phyloP scores from a whole-genome alignment of 1,140 invertebrate species.

The Meloidogyne floridensis region DNA sequence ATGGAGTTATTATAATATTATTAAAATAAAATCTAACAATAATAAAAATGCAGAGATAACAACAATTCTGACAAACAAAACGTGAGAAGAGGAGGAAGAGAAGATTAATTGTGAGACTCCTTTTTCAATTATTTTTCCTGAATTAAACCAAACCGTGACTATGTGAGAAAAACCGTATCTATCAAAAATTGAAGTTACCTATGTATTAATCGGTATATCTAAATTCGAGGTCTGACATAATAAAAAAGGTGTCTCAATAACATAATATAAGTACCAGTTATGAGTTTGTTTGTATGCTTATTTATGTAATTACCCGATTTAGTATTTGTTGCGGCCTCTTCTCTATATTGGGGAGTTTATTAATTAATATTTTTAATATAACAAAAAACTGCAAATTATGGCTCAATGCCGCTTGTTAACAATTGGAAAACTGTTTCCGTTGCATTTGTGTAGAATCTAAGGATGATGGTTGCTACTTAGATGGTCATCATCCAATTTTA shows the following conservation, averaged over 20 bases:
- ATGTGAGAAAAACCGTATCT: too few species aligned
- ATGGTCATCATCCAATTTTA: not conserved
- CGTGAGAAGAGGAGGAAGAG: not conserved
- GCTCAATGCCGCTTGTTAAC: not conserved
- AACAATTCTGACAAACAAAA: not conserved
- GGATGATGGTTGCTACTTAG: not conserved
- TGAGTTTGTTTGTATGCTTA: slow-evolving; percentile 1
- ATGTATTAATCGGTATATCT: too few species aligned
- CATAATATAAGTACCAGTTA: slow-evolving; percentile 7
- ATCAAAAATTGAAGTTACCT: too few species aligned
- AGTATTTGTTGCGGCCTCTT: not conserved
- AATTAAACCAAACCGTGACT: too few species aligned
- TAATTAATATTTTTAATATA: not conserved
- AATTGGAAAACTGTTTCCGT: not conserved
- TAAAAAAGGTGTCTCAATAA: not conserved
- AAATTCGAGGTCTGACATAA: not conserved
- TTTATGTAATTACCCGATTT: slow-evolving; percentile 3
- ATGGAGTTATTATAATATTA: not conserved
- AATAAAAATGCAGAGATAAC: not conserved
- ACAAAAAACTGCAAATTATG: not conserved
- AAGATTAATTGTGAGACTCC: not conserved
- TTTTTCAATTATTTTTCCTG: not conserved
- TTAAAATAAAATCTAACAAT: not conserved
- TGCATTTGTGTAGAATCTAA: not conserved
- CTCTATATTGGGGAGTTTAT: not conserved